phyloP scores from a whole-genome alignment of 2,888 invertebrate genomes.

The Pegoplata infirma region DNA sequence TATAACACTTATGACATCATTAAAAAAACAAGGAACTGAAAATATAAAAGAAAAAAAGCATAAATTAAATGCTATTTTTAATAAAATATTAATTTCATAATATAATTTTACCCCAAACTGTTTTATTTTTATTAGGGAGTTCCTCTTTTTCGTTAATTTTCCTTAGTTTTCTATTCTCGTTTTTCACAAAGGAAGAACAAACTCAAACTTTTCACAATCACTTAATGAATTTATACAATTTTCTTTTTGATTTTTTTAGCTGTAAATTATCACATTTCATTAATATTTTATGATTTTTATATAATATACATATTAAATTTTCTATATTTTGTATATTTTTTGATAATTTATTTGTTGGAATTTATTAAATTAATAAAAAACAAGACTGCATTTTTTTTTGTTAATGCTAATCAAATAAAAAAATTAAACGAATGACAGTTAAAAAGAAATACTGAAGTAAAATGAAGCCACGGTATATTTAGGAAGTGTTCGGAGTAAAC shows the following conservation, averaged over 20 bases:
- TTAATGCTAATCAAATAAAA: not conserved
- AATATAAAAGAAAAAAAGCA: not conserved
- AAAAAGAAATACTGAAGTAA: slow-evolving; percentile 30
- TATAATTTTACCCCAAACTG: not conserved
- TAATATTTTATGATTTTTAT: no score
- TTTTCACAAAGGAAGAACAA: slow-evolving; percentile 32
- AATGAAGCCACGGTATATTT: slow-evolving; percentile 16
- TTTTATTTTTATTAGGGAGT: slow-evolving; percentile 6
- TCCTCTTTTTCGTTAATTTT: not conserved
- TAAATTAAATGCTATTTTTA: not conserved
- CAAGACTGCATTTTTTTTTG: not conserved
- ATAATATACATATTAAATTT: no score
- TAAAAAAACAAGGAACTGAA: not conserved
- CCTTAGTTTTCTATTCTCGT: slow-evolving; percentile 6
- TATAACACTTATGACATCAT: slow-evolving; percentile 22
- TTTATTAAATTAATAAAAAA: no score
- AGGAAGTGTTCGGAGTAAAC: not conserved
- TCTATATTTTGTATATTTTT: no score
- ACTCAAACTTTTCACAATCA: not conserved
- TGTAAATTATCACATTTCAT: no score
- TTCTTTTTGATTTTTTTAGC: no score
- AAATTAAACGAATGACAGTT: slow-evolving; percentile 44
- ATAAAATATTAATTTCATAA: not conserved
- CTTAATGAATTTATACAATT: not conserved
- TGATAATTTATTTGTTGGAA: no score